Evolutionary conservation across 2,113 vertebrate species (phyloP).

Genomic region (Euleptes europaea): DNA sequence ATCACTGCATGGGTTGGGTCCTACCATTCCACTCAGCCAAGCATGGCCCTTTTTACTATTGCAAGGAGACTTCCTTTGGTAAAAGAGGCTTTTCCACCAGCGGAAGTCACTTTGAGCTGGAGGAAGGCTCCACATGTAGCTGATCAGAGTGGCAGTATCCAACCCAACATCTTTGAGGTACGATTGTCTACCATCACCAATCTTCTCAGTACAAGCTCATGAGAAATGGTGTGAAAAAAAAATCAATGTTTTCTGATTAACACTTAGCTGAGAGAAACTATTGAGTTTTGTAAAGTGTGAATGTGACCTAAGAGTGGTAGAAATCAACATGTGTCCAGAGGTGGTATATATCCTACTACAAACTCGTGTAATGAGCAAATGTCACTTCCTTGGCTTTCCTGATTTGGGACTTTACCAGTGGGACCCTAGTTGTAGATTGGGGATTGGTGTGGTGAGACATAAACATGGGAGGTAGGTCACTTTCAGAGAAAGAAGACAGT

Average conservation of each 20-base stretch:
- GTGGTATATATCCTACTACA: not conserved
- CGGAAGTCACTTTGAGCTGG: no score
- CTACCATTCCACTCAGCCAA: no score
- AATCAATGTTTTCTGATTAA: not conserved
- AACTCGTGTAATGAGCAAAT: not conserved
- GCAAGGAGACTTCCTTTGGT: no score
- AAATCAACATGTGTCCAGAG: not conserved
- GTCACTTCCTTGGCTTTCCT: not conserved
- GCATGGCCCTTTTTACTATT: no score
- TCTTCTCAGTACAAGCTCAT: not conserved
- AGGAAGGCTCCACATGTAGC: no score
- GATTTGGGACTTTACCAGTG: not conserved
- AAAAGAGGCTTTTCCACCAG: no score
- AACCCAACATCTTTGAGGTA: not conserved
- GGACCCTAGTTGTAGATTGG: not conserved
- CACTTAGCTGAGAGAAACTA: not conserved
- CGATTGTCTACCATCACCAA: not conserved
- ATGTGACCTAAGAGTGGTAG: not conserved
- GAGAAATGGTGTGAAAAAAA: not conserved
- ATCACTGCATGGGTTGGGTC: not conserved
- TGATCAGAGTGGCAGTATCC: no score
- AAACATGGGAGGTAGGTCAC: not conserved
- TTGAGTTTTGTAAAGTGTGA: not conserved
- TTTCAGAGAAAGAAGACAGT: not conserved
- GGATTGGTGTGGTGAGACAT: not conserved